phyloP scores from a whole-genome alignment of 2,888 invertebrate species.

The Atrina japonica region DNA sequence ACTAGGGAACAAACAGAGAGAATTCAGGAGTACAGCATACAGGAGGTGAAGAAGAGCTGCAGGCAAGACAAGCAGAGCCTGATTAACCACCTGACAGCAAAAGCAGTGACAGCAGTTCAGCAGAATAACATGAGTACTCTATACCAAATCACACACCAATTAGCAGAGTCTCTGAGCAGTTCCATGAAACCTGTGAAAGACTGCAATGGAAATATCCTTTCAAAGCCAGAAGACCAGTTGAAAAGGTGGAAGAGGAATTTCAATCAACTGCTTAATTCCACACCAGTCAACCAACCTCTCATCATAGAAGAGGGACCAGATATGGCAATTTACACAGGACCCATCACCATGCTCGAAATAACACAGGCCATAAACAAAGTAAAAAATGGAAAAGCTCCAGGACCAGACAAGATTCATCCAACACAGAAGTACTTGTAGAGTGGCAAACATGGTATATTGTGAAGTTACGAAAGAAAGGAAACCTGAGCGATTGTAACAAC shows the following conservation, averaged over 20 bases:
- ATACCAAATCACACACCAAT: slow-evolving; percentile 6
- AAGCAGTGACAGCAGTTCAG: neutral
- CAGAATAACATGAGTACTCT: slow-evolving; percentile 10
- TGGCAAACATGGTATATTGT: neutral
- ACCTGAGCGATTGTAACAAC: no score
- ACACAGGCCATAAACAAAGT: neutral
- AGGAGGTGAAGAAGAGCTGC: neutral
- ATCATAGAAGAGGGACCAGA: neutral
- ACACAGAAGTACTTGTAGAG: neutral
- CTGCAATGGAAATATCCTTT: neutral
- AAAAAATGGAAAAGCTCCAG: slow-evolving; percentile 3
- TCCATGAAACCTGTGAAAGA: slow-evolving; percentile 6
- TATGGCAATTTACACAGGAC: neutral
- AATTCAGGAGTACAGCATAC: slow-evolving; percentile 1
- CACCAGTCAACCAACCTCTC: neutral
- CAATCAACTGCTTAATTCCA: neutral
- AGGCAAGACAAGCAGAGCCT: neutral
- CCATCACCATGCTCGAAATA: neutral
- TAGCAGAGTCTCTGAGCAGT: neutral
- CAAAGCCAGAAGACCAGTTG: neutral
- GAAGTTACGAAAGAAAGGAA: neutral
- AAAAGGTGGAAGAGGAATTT: slow-evolving; percentile 5
- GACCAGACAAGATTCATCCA: slow-evolving; percentile 4
- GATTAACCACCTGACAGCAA: no score
- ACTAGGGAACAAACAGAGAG: no score